These are phyloP conservation scores for Serinus canaria DNA, from an alignment of 2,113 vertebrate species.

Conservation along the genomic window DNA sequence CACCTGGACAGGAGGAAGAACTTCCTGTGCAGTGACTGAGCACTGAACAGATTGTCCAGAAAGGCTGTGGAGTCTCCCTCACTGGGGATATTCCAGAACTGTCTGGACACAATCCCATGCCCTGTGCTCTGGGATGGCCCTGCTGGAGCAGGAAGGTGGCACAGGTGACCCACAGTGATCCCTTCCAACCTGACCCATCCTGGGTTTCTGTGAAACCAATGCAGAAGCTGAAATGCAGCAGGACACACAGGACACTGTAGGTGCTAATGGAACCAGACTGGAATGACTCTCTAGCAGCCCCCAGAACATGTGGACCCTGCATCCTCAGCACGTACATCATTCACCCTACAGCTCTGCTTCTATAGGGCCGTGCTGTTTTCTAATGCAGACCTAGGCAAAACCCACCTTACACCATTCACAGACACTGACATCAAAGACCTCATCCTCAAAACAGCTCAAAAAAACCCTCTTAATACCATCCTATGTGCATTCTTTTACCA, in stretches of 20 bases:
- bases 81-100: background rate
- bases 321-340: background rate
- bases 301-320: background rate
- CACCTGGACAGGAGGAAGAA: background rate
- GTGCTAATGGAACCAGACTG: background rate
- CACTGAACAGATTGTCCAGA: background rate
- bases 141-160: fast-evolving
- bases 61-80: background rate
- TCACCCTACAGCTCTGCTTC: background rate
- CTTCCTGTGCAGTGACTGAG: fast-evolving
- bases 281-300: background rate
- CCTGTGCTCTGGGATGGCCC: background rate
- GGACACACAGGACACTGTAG: background rate
- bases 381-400: background rate
- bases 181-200: background rate
- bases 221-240: background rate
- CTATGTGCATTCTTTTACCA: background rate
- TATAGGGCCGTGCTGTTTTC: background rate
- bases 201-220: background rate
- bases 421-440: background rate
- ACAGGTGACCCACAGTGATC: background rate
- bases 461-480: background rate
- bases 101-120: background rate
- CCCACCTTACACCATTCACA: background rate
- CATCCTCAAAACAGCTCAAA: background rate